Conservation (phyloP, 2,888 invertebrate genomes). For the Drosophila paucipuncta region DNA sequence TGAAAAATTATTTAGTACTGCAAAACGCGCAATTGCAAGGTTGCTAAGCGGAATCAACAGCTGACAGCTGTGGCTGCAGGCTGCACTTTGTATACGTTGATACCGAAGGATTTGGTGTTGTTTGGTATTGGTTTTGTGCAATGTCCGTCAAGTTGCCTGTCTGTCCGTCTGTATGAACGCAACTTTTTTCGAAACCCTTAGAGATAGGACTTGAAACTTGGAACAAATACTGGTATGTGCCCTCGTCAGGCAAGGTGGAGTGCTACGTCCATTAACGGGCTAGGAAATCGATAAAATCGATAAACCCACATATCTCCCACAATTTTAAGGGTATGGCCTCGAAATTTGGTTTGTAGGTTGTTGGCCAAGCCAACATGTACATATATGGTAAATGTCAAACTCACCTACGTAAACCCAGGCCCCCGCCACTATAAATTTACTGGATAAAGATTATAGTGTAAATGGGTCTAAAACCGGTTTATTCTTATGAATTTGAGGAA, state of each 20-base stretch:
- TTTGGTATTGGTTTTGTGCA: background rate
- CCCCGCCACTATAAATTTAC: background rate
- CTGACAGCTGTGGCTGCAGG: background rate
- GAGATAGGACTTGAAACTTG: background rate
- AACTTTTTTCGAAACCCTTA: background rate
- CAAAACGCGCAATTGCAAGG: background rate
- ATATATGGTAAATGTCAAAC: background rate
- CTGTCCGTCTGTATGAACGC: background rate
- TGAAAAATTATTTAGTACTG: background rate
- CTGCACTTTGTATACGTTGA: background rate
- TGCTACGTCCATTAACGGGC: background rate
- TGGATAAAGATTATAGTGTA: background rate
- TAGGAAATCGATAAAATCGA: background rate
- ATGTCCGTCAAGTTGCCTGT: background rate
- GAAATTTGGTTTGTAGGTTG: background rate
- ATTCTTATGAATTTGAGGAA: background rate
- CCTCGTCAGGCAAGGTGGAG: background rate
- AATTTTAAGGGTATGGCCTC: background rate
- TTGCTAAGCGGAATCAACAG: background rate
- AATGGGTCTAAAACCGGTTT: background rate
- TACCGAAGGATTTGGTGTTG: background rate
- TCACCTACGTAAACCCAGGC: too few relatives aligned
- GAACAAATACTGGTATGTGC: background rate
- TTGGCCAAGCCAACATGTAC: background rate
- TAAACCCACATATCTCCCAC: background rate